Evolutionary conservation across 2,888 invertebrate genomes (phyloP).

Genomic region (Andrena bicolor): DNA sequence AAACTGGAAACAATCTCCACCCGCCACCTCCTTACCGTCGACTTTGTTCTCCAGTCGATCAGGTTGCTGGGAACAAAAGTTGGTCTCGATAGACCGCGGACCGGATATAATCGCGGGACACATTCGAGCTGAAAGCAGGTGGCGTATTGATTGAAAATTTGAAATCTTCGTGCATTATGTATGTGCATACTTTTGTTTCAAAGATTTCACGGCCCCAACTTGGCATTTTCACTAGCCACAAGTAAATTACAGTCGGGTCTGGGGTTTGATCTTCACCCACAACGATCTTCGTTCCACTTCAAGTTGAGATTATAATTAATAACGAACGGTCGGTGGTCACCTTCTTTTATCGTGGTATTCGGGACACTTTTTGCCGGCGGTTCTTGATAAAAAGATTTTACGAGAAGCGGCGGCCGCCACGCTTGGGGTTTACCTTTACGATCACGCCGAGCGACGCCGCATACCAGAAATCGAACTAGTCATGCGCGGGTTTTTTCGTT

Average conservation of each 20-base stretch:
- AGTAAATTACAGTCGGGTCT: too few species aligned
- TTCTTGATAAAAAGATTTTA: slow-evolving; percentile 56
- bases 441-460: slow-evolving; percentile 29
- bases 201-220: not conserved
- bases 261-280: not conserved
- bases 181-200: not conserved
- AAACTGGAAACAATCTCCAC: slow-evolving; percentile 42
- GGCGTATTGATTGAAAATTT: not conserved
- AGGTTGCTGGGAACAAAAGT: slow-evolving; percentile 28
- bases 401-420: slow-evolving; percentile 32
- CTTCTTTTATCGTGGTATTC: slow-evolving; percentile 51
- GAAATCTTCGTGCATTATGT: not conserved
- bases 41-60: slow-evolving; percentile 60
- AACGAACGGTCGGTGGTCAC: slow-evolving; percentile 23
- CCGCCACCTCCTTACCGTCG: not conserved
- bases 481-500: slow-evolving; percentile 29
- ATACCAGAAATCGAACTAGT: slow-evolving; percentile 50
- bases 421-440: slow-evolving; percentile 53
- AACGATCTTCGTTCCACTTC: slow-evolving; percentile 29
- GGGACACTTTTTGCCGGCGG: slow-evolving; percentile 45
- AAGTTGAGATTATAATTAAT: slow-evolving; percentile 40
- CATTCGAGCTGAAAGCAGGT: not conserved
- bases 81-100: slow-evolving; percentile 9
- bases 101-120: slow-evolving; percentile 24
- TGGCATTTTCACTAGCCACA: too few species aligned